A percentile compares a stretch with the other conserved stretches of the same genome.
Conservation (phyloP, 2,888 invertebrate genomes). For the Cephus pulcher region DNA sequence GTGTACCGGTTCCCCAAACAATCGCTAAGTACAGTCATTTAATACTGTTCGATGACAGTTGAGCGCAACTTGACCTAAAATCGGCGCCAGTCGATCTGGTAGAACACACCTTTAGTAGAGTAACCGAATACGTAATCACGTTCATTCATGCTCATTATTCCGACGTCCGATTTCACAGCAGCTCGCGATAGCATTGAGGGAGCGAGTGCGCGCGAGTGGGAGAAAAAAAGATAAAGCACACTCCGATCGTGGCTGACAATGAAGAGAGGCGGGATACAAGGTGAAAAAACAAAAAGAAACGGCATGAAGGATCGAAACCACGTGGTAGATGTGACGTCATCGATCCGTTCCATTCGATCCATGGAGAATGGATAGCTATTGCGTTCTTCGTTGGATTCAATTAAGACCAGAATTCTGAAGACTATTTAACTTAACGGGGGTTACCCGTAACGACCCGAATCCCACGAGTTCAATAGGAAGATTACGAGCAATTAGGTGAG, state of each 20-base stretch:
- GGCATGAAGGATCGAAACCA: neutral
- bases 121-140: constrained; percentile 2
- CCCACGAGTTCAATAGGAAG: neutral
- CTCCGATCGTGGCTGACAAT: neutral
- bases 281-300: neutral
- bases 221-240: neutral
- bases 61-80: constrained; percentile 1
- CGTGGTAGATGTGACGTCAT: neutral
- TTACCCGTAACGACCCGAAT: constrained; percentile 2
- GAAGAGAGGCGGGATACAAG: neutral
- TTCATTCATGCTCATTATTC: constrained; percentile 7
- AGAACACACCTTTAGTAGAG: neutral
- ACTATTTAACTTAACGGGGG: neutral
- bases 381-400: constrained; percentile 2
- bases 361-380: neutral
- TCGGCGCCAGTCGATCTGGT: neutral
- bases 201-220: neutral
- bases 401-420: neutral
- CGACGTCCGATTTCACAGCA: neutral
- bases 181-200: neutral
- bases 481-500: neutral
- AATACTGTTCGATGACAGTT: neutral
- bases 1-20: neutral
- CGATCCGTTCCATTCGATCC: constrained; percentile 1
- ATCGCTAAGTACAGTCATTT: neutral